A percentile compares a stretch with the other conserved stretches of the same genome.
phyloP scores from a whole-genome alignment of 64 coral and sea anemone species.

The Dendronephthya gigantea region DNA sequence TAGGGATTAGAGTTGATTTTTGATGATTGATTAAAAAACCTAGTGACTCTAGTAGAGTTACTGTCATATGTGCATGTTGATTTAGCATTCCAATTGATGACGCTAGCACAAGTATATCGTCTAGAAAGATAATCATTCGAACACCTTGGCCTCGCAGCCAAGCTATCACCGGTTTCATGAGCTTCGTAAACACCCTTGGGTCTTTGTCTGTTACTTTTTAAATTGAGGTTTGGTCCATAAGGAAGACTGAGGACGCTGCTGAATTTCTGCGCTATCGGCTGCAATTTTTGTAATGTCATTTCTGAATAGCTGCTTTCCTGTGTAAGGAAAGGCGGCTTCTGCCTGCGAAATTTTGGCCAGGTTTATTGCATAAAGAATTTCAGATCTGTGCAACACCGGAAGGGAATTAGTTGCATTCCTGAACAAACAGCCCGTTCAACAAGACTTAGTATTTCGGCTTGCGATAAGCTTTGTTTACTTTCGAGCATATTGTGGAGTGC shows the following conservation, averaged over 20 bases:
- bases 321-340: not conserved
- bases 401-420: not conserved
- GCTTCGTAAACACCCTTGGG: not conserved
- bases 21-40: not conserved
- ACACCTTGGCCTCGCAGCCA: not conserved
- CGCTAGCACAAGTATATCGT: not conserved
- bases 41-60: not conserved
- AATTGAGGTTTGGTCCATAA: not conserved
- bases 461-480: not conserved
- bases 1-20: not conserved
- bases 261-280: not conserved
- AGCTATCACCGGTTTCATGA: not conserved
- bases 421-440: not conserved
- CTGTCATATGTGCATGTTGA: not conserved
- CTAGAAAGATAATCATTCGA: not conserved
- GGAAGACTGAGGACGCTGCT: not conserved
- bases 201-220: not conserved
- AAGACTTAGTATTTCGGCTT: not conserved
- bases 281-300: not conserved
- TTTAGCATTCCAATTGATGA: not conserved
- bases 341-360: not conserved
- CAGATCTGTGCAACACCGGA: not conserved
- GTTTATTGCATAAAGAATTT: not conserved
- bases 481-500: not conserved
- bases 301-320: not conserved